These are phyloP conservation scores for Xyliphius kryptos DNA, from an alignment of 2,113 vertebrate genomes.

Conservation along the genomic window DNA sequence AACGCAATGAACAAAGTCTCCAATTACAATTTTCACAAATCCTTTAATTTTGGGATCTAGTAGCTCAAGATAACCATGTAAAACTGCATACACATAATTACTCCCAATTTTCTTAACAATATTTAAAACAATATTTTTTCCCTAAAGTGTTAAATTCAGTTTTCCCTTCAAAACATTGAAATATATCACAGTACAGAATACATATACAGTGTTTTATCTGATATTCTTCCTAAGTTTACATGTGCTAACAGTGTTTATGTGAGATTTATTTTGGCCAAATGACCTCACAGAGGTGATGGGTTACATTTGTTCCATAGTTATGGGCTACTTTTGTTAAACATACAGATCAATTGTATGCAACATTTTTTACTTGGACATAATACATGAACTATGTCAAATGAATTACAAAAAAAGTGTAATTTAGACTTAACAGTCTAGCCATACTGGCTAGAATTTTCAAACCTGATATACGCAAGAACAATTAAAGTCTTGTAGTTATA, in stretches of 20 bases:
- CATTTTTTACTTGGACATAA: too few relatives aligned
- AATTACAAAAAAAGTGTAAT: too few relatives aligned
- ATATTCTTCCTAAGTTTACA: constrained; percentile 44
- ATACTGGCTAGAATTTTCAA: too few relatives aligned
- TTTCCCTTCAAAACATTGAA: constrained; percentile 22
- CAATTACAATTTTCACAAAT: constrained; percentile 53
- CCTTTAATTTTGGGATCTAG: constrained; percentile 58
- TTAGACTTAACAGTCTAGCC: too few relatives aligned
- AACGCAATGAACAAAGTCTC: background rate
- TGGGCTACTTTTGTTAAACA: too few relatives aligned
- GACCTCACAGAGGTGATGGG: background rate
- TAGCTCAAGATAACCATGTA: too few relatives aligned
- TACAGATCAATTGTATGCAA: too few relatives aligned
- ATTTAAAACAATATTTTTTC: constrained; percentile 38
- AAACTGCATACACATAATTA: constrained; percentile 27
- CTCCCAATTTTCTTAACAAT: constrained; percentile 45
- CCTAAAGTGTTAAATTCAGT: constrained; percentile 44
- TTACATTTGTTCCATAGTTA: background rate
- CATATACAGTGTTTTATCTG: constrained; percentile 40
- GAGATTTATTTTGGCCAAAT: background rate
- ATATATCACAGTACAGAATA: constrained; percentile 43
- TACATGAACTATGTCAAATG: too few relatives aligned
- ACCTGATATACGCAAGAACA: too few relatives aligned
- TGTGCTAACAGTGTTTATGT: constrained; percentile 42
- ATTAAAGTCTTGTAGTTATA: too few relatives aligned